Conservation (phyloP, 2,888 invertebrate genomes). For the Synanthedon myopaeformis region DNA sequence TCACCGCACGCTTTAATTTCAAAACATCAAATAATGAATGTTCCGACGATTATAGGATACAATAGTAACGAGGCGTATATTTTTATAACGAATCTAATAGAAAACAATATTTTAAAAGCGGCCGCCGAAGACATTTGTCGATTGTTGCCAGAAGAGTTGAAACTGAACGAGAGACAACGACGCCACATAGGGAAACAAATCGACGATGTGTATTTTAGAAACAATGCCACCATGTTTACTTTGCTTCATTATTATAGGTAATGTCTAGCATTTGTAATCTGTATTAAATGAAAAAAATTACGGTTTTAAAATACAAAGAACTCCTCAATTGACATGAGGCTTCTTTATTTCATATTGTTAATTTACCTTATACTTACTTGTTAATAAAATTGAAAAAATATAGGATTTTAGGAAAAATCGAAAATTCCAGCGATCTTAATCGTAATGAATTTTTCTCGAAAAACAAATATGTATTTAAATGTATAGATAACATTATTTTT, state of each 20-base stretch:
- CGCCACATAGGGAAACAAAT: conserved; percentile 28
- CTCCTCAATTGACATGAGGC: too few relatives aligned
- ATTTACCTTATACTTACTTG: too few relatives aligned
- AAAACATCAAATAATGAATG: conserved; percentile 18
- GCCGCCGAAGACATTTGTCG: conserved; percentile 20
- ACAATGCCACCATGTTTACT: conserved; percentile 26
- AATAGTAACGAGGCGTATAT: conserved; percentile 52
- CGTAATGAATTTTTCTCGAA: too few relatives aligned
- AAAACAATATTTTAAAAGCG: conserved; percentile 19
- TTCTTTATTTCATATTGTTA: too few relatives aligned
- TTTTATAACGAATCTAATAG: conserved; percentile 34
- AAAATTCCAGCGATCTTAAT: too few relatives aligned
- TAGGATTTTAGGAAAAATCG: too few relatives aligned
- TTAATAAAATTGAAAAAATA: too few relatives aligned
- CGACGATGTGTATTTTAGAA: conserved; percentile 39
- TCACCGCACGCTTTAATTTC: conserved; percentile 34
- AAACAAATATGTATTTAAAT: too few relatives aligned
- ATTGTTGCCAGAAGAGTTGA: conserved; percentile 43
- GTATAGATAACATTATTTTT: too few relatives aligned
- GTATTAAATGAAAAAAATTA: too few relatives aligned
- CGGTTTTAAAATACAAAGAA: too few relatives aligned
- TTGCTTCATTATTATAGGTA: conserved; percentile 48
- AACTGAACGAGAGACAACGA: conserved; percentile 30
- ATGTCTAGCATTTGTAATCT: background rate
- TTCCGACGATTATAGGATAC: conserved; percentile 51